phyloP scores from a whole-genome alignment of 2,113 vertebrate species.

The Hyaena hyaena region DNA sequence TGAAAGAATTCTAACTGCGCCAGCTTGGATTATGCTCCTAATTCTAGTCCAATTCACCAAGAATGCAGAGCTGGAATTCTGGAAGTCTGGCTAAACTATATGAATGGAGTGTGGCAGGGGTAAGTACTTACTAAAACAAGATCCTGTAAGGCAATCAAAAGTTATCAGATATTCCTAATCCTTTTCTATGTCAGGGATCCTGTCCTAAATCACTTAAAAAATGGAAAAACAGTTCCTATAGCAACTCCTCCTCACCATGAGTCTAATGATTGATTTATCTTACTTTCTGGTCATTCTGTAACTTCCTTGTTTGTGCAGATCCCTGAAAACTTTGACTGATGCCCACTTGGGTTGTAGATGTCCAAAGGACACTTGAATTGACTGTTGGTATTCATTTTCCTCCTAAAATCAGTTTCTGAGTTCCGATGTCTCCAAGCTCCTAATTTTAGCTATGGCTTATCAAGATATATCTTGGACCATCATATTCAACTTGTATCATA shows the following conservation, averaged over 20 bases:
- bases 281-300: not conserved
- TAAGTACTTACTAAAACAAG: not conserved
- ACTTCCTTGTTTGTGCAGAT: not conserved
- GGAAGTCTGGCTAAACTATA: not conserved
- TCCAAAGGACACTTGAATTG: not conserved
- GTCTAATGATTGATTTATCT: not conserved
- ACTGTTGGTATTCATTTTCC: not conserved
- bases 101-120: not conserved
- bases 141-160: not conserved
- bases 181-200: not conserved
- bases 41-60: not conserved
- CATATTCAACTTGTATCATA: not conserved
- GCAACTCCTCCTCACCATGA: constrained; percentile 4
- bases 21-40: not conserved
- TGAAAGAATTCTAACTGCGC: not conserved
- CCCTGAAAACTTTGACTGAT: not conserved
- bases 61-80: not conserved
- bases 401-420: not conserved
- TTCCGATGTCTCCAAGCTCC: not conserved
- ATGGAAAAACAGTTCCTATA: not conserved
- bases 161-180: not conserved
- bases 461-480: not conserved
- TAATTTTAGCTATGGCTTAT: not conserved
- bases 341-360: not conserved
- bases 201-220: constrained; percentile 28